These are phyloP conservation scores for Prolemur simus DNA, from an alignment of 2,113 vertebrate species.

Conservation along the genomic window DNA sequence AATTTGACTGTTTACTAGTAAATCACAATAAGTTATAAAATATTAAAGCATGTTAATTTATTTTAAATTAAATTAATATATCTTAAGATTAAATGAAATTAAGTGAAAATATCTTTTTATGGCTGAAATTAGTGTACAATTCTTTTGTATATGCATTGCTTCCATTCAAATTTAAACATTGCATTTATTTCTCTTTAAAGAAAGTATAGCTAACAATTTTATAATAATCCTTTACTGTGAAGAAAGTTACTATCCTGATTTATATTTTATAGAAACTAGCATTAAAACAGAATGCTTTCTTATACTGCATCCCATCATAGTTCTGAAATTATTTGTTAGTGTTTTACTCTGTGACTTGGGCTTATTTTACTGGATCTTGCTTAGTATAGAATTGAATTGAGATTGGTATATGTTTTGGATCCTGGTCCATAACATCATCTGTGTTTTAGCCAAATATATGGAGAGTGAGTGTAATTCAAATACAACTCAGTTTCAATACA, in stretches of 20 bases:
- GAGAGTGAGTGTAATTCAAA: background rate
- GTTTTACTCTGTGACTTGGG: constrained; percentile 9
- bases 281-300: constrained; percentile 25
- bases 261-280: background rate
- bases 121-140: background rate
- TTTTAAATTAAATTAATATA: constrained; percentile 5
- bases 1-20: constrained; percentile 7
- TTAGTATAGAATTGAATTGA: background rate
- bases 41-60: constrained; percentile 19
- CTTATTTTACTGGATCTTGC: background rate
- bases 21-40: background rate
- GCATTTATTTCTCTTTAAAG: constrained; percentile 9
- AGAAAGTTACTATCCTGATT: constrained; percentile 19
- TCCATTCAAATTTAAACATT: background rate
- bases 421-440: background rate
- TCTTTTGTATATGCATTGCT: background rate
- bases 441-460: background rate
- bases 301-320: background rate
- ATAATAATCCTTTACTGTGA: background rate
- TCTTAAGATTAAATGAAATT: constrained; percentile 30
- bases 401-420: background rate
- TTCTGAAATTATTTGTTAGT: constrained; percentile 25
- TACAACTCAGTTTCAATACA: background rate
- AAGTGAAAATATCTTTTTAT: background rate
- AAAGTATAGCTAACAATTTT: background rate